A percentile compares a stretch with the other conserved stretches of the same genome.
Conservation (phyloP, 2,797 vertebrate genomes). For the Pangasius mekongensis region DNA sequence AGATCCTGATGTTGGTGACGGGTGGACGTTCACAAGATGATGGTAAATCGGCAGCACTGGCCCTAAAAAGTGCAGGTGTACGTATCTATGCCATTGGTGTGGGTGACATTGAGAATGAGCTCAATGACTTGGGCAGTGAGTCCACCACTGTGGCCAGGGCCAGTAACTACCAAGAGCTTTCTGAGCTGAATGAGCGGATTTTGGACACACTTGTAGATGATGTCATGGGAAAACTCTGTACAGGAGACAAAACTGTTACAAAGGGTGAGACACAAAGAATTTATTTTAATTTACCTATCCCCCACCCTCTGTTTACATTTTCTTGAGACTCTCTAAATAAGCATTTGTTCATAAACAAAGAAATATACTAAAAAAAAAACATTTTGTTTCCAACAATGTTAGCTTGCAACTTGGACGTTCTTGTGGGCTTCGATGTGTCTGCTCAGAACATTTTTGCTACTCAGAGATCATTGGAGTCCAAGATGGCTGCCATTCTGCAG, state of each 20-base stretch:
- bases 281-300: constrained; percentile 4
- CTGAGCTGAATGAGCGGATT: constrained; percentile 89
- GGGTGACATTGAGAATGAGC: constrained; percentile 79
- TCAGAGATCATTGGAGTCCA: constrained; percentile 84
- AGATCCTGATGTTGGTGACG: constrained; percentile 88
- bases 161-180: constrained; percentile 77
- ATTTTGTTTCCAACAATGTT: constrained; percentile 30
- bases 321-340: neutral
- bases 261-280: constrained; percentile 73
- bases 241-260: constrained; percentile 50
- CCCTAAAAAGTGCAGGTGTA: constrained; percentile 78
- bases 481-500: constrained; percentile 80
- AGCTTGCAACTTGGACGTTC: constrained; percentile 90
- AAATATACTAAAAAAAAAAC: neutral
- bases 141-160: constrained; percentile 80
- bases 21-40: constrained; percentile 87
- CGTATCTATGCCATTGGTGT: constrained; percentile 89
- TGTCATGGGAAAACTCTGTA: constrained; percentile 83
- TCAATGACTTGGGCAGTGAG: constrained; percentile 83
- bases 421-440: constrained; percentile 91
- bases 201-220: constrained; percentile 84
- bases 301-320: neutral
- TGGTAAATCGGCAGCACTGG: constrained; percentile 79
- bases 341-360: neutral
- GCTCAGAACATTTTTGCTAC: constrained; percentile 82